Base-by-base conservation (phyloP, 2,888 invertebrate genomes). In the Chymomyza caudatula region DNA sequence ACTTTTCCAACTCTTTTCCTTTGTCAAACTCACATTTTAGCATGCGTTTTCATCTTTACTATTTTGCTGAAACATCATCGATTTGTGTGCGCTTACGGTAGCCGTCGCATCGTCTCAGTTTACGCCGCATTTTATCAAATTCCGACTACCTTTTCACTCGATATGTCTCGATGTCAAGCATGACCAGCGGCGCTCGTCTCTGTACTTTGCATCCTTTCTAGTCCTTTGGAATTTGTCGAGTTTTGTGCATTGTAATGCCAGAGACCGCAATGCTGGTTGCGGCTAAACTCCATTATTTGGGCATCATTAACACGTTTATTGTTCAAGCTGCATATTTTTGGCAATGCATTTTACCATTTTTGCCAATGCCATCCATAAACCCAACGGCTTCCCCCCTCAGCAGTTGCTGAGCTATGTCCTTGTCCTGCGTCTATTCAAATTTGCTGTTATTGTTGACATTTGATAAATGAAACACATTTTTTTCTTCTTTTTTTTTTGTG, bases 221-320 rank as follows among this genome's bases (percentile, higher is more conserved):
- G 44, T 67, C 69, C 29, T 67, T 63, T 65, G 42, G 37, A 11
- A 20, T 64, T 61, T 62, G 29, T 49, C 13, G 37, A 13, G 20
- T 47, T 78, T 82, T 78, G 8, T 76, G 82, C 82, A 67, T 78
- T 76, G 82, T 86, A 85, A 82, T 86, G 81, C 49, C 54, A 23
- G 29, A 17, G 22, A 52, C 57, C 25, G 37, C 43, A 42, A 17
- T 20, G 51, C 47, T 51, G n/a, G n/a, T n/a, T n/a, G n/a, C 25
- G 66, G 63, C 58, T 67, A 60, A 56, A 49, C 73, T 77, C 67
- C 74, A 77, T 86, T 81, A 77, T 79, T 79, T 85, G 73, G 78
- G 81, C 80, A 87, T 84, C 87, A 87, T 84, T 84, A 84, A 87
- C 84, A 84, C 84, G 69, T 86, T 66, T 67, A 75, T 84, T 84